Conservation (phyloP, 2,797 vertebrate species). For the Sebastes alutus region DNA sequence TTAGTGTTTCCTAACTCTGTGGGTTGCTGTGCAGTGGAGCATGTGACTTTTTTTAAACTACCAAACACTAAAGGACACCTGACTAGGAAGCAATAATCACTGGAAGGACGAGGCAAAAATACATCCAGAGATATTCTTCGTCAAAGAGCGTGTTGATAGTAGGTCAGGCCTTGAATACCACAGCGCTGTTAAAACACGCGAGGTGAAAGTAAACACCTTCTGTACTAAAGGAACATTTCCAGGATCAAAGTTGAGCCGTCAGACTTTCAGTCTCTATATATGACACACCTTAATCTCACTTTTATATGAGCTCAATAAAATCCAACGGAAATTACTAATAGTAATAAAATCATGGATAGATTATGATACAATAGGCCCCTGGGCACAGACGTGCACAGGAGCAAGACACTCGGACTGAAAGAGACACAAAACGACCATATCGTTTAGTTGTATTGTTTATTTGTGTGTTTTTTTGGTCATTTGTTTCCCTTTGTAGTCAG, state of each 20-base stretch:
- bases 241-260: background rate
- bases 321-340: background rate
- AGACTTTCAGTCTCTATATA: background rate
- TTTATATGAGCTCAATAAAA: background rate
- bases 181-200: background rate
- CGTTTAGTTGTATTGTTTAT: background rate
- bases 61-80: constrained; percentile 37
- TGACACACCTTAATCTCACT: background rate
- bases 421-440: background rate
- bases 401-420: background rate
- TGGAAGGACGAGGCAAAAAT: constrained; percentile 64
- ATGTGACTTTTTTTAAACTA: constrained; percentile 48
- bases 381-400: background rate
- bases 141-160: constrained; percentile 39
- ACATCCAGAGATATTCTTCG: constrained; percentile 65
- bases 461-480: background rate
- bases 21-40: constrained; percentile 3
- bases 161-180: constrained; percentile 36
- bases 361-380: background rate
- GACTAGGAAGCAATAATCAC: constrained; percentile 63
- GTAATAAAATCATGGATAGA: background rate
- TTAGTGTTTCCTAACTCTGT: constrained; percentile 27
- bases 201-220: constrained; percentile 24
- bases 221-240: background rate
- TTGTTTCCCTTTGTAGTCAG: background rate